Evolutionary conservation across 2,888 invertebrate genomes (phyloP).

Genomic region (Tachina grossa): DNA sequence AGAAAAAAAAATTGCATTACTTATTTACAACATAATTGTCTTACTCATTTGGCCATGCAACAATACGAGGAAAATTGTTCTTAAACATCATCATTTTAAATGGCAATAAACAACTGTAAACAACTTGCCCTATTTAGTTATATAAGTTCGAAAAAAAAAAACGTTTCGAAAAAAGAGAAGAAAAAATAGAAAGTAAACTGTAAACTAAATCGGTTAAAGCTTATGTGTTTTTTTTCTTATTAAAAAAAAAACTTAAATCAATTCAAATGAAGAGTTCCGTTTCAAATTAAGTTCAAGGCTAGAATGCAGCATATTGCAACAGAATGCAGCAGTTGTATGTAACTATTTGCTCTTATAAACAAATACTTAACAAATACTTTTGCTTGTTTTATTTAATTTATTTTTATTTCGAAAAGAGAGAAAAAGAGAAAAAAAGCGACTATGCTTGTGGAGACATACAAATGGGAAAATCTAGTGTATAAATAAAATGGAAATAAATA

Average conservation of each 20-base stretch:
- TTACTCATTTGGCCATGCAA: background rate
- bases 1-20: background rate
- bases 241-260: constrained; percentile 2
- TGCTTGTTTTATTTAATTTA: constrained; percentile 16
- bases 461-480: constrained; percentile 27
- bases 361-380: constrained; percentile 12
- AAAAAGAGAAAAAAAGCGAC: background rate
- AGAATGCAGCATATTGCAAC: constrained; percentile 45
- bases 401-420: constrained; percentile 20
- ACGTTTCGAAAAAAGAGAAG: background rate
- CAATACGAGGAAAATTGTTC: too few species aligned
- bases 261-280: constrained; percentile 54
- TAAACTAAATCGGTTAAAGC: constrained; percentile 61
- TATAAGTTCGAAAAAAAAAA: constrained; percentile 45
- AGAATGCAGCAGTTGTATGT: constrained; percentile 10
- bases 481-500: constrained; percentile 22
- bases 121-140: constrained; percentile 65
- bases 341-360: background rate
- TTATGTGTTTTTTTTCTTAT: constrained; percentile 1
- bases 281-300: constrained; percentile 71
- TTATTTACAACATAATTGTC: background rate
- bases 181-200: constrained; percentile 69
- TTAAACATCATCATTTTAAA: too few species aligned
- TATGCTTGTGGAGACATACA: background rate
- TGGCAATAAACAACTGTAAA: constrained; percentile 32